Conservation (phyloP, 1,140 invertebrate species). For the Lanistes nyassanus region DNA sequence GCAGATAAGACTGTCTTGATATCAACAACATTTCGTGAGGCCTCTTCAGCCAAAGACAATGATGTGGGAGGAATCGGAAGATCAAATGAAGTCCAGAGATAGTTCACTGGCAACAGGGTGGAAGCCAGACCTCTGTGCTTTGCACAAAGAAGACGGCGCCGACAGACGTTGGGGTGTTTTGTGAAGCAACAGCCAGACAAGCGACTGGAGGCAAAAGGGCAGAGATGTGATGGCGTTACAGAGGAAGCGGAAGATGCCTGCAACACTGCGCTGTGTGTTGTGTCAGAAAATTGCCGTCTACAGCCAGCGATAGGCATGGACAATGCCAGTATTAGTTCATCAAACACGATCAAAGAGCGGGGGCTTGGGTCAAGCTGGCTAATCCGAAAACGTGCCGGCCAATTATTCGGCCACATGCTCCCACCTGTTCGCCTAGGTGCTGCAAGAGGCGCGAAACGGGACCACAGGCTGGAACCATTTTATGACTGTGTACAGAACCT, state of each 20-base stretch:
- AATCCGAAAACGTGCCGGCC: no score
- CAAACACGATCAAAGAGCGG: constrained; percentile 1
- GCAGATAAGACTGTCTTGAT: constrained; percentile 6
- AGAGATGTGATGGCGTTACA: background rate
- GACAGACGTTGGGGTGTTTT: background rate
- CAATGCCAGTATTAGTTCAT: constrained; percentile 1
- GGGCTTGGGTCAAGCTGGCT: no score
- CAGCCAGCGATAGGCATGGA: background rate
- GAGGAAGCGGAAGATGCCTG: background rate
- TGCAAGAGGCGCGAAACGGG: no score
- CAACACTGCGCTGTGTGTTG: constrained; percentile 4
- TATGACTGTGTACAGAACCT: background rate
- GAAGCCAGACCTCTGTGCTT: background rate
- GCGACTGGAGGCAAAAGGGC: background rate
- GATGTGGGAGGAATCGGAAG: background rate
- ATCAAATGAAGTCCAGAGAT: constrained; percentile 15
- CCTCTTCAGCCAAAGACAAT: constrained; percentile 15
- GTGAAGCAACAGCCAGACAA: constrained; percentile 11
- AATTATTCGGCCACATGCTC: no score
- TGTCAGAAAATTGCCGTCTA: constrained; percentile 16
- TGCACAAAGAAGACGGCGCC: background rate
- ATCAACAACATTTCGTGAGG: background rate
- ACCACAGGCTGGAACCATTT: background rate
- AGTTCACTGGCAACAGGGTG: background rate
- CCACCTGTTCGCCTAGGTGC: no score